Base-by-base conservation (phyloP, 2,888 invertebrate species). In the Itoplectis maculator region DNA sequence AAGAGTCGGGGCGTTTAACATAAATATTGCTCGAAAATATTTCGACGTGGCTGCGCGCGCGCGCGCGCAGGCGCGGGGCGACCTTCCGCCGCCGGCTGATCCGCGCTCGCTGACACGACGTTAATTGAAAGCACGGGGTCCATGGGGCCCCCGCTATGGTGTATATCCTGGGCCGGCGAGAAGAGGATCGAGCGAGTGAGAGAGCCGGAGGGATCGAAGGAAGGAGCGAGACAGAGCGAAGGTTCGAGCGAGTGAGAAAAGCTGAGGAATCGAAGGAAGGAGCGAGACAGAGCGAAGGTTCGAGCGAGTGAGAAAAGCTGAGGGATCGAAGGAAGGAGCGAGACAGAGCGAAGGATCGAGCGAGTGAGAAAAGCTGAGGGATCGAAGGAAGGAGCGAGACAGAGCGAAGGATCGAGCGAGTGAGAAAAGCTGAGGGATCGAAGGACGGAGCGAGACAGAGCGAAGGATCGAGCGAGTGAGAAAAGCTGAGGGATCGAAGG, bases 1-100 rank as follows among this genome's bases (percentile, higher is more conserved):
- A 73, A 74, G 82, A 74, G 83, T 72, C 61, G 42, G 81, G 75
- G 81, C 85, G 87, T 88, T 89, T 89, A 90, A 89, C 89, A 89
- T 90, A 90, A 90, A 90, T 90, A 90, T 90, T 89, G 87, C 88
- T 84, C 88, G 87, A 89, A 89, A 90, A 89, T 90, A 90, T 90
- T 88, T 89, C 88, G 88, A 88, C 88, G 85, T 86, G 85, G 85
- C 86, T 73, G 82, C 29, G 29, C 29, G 29, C 29, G 29, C 29
- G 29, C 29, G 29, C 29, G 29, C 29, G 29, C 11, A 47, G 8
- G 54, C 23, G 65, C 81, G 80, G 75, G 80, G 80, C 80, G 85
- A 86, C 85, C 84, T 82, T 82, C 83, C 81, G 84, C 87, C 86
- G 83, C 77, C 85, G 90, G 89, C 88, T 88, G 90, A 89, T 90